A percentile compares a stretch with the other conserved stretches of the same genome.
Evolutionary conservation across 1,140 invertebrate genomes (phyloP).

Genomic region (Leguminivora glycinivorella): DNA sequence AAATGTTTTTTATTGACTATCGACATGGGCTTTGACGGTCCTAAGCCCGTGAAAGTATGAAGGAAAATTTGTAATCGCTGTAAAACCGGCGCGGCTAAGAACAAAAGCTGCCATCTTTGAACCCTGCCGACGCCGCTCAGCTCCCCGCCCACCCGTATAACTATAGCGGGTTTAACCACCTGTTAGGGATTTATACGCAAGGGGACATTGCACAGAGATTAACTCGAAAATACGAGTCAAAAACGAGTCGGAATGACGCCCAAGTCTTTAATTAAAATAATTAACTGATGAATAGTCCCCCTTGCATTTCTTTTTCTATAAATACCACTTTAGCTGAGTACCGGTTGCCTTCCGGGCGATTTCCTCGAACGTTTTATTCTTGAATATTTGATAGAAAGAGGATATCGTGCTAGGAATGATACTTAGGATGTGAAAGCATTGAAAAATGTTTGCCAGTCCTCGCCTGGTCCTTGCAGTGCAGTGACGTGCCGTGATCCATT

Average conservation of each 20-base stretch:
- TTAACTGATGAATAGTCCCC: constrained; percentile 11
- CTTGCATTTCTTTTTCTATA: constrained; percentile 13
- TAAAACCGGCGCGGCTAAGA: too few relatives aligned
- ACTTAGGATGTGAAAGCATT: background rate
- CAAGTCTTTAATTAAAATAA: background rate
- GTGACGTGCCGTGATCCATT: too few relatives aligned
- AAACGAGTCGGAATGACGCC: background rate
- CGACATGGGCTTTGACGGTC: too few relatives aligned
- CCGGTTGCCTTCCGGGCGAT: background rate
- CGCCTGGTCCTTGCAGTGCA: background rate
- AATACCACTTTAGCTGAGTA: background rate
- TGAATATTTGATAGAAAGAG: constrained; percentile 6
- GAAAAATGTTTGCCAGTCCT: background rate
- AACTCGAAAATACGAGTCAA: background rate
- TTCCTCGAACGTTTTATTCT: constrained; percentile 1
- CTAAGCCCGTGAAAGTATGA: too few relatives aligned
- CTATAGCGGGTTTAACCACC: background rate
- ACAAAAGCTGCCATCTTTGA: too few relatives aligned
- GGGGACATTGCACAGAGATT: constrained; percentile 2
- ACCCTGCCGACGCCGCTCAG: too few relatives aligned
- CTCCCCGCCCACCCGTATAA: too few relatives aligned
- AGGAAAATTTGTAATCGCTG: too few relatives aligned
- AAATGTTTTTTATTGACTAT: too few relatives aligned
- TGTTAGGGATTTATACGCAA: constrained; percentile 6
- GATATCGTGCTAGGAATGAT: constrained; percentile 12